phyloP scores from a whole-genome alignment of 1,140 invertebrate species.

The Stenopsyche tienmushanensis region DNA sequence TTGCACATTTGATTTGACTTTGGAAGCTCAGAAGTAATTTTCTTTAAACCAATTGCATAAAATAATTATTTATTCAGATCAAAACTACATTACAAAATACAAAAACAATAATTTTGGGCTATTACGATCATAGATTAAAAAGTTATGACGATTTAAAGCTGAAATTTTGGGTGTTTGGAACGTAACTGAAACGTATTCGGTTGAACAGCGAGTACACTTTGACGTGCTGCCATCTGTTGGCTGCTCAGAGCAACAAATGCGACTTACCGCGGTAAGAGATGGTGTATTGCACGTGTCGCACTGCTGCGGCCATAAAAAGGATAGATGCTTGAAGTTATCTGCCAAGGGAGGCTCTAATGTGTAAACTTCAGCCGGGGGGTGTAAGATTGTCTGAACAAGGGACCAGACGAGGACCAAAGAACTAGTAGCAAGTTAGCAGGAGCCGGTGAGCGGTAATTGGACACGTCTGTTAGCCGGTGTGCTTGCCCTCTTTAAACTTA shows the following conservation, averaged over 20 bases:
- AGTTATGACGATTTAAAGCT: too few relatives aligned
- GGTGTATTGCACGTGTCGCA: not conserved
- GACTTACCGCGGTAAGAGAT: not conserved
- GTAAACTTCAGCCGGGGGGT: conserved; percentile 18
- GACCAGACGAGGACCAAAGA: not conserved
- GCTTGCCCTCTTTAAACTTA: conserved; percentile 18
- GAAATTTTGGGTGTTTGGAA: too few relatives aligned
- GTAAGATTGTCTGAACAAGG: not conserved
- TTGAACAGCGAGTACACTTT: too few relatives aligned
- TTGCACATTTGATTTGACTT: too few relatives aligned
- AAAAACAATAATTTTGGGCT: too few relatives aligned
- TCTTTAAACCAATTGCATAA: too few relatives aligned
- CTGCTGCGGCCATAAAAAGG: conserved; percentile 17
- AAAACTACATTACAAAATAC: too few relatives aligned
- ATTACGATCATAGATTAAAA: too few relatives aligned
- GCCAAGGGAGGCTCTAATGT: conserved; percentile 12
- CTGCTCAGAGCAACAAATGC: not conserved
- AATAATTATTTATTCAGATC: too few relatives aligned
- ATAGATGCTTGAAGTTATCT: conserved; percentile 21
- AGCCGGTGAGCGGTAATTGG: conserved; percentile 11
- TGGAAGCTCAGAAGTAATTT: too few relatives aligned
- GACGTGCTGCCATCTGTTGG: too few relatives aligned
- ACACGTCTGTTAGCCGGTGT: conserved; percentile 19
- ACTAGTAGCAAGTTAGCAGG: not conserved
- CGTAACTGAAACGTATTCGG: too few relatives aligned